phyloP scores from a whole-genome alignment of 1,140 invertebrate species.

The Ostrea edulis region DNA sequence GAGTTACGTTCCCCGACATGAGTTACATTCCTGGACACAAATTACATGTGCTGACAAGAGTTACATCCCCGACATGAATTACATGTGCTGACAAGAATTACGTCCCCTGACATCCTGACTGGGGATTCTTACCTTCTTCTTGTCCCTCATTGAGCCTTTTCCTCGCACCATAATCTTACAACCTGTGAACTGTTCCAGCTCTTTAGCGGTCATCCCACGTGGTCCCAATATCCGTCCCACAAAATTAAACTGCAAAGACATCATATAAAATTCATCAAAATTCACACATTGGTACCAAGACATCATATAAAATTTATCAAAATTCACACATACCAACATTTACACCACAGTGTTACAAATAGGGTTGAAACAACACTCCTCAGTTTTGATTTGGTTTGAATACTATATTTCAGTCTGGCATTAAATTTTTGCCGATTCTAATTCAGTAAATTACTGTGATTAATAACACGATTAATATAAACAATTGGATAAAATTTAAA shows the following conservation, averaged over 20 bases:
- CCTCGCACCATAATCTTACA: conserved; percentile 99
- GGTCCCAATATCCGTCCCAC: conserved; percentile 99
- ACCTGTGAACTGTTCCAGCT: conserved; percentile 99
- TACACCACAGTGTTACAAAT: too few relatives aligned
- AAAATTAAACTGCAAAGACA: conserved; percentile 98
- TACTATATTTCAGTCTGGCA: too few relatives aligned
- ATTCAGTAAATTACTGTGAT: too few relatives aligned
- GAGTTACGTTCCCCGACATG: background rate
- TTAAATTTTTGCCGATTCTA: too few relatives aligned
- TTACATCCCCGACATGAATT: background rate
- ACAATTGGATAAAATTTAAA: too few relatives aligned
- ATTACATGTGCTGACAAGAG: background rate
- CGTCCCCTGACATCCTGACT: background rate
- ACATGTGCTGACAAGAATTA: background rate
- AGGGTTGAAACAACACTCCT: too few relatives aligned
- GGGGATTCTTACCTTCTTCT: conserved; percentile 93
- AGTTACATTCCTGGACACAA: background rate
- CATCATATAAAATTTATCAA: conserved; percentile 57
- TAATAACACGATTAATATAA: too few relatives aligned
- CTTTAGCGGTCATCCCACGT: conserved; percentile 99
- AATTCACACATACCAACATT: too few relatives aligned
- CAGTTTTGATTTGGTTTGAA: too few relatives aligned
- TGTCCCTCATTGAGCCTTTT: conserved; percentile 99
- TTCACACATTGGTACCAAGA: conserved; percentile 83
- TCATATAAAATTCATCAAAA: conserved; percentile 60